A percentile compares a stretch with the other conserved stretches of the same genome.
Evolutionary conservation across 2,113 vertebrate species (phyloP).

Genomic region (Otis tarda): DNA sequence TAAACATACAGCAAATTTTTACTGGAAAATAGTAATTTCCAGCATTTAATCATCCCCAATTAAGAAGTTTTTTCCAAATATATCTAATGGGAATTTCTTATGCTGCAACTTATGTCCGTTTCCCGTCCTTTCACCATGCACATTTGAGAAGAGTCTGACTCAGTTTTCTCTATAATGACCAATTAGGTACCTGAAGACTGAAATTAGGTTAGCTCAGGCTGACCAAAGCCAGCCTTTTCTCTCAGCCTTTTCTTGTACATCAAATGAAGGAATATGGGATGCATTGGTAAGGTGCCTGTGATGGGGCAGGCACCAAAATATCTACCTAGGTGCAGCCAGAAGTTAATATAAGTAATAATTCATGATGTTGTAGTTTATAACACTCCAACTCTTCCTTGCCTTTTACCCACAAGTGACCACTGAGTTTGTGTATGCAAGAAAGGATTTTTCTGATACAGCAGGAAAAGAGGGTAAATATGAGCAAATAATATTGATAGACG

Average conservation of each 20-base stretch:
- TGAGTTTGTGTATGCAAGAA: neutral
- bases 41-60: neutral
- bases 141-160: neutral
- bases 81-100: neutral
- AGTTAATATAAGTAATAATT: neutral
- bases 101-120: neutral
- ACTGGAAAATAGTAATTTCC: neutral
- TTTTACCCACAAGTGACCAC: neutral
- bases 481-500: neutral
- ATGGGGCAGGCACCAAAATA: neutral
- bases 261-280: neutral
- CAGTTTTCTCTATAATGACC: neutral
- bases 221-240: neutral
- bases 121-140: neutral
- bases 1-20: neutral
- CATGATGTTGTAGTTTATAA: neutral
- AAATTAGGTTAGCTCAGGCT: neutral
- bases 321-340: neutral
- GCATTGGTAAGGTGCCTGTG: neutral
- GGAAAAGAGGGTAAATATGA: neutral
- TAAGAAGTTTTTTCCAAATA: neutral
- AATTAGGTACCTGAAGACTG: neutral
- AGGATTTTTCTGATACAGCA: neutral
- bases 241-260: neutral
- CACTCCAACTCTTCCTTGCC: neutral